Percentiles rank a stretch among this genome's conserved stretches.
phyloP scores from a whole-genome alignment of 2,888 invertebrate genomes.

The Parapristionchus giblindavisi region DNA sequence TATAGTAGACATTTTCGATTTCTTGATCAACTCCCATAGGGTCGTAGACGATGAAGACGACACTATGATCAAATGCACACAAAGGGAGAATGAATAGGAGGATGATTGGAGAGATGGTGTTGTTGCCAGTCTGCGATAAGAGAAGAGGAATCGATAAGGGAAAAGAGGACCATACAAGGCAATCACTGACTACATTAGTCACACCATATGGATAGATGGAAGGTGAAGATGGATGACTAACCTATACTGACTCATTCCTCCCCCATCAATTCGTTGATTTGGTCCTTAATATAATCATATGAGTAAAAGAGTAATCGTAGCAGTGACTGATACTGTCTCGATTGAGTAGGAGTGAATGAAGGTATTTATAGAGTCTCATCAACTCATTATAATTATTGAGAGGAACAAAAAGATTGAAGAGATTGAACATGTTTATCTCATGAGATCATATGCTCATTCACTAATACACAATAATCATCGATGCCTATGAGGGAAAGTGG shows the following conservation, averaged over 20 bases:
- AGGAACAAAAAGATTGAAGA: too few relatives aligned
- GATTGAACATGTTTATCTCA: too few relatives aligned
- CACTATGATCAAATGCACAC: background rate
- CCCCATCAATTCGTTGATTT: too few relatives aligned
- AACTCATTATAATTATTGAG: too few relatives aligned
- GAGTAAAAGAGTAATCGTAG: too few relatives aligned
- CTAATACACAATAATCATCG: background rate
- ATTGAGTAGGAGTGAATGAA: background rate
- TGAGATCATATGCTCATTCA: background rate
- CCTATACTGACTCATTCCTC: too few relatives aligned
- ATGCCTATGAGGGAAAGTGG: background rate
- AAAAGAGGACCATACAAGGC: conserved; percentile 21
- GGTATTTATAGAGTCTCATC: background rate
- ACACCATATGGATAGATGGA: background rate
- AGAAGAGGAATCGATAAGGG: background rate
- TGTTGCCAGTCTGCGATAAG: background rate
- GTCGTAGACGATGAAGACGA: background rate
- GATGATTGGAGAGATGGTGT: background rate
- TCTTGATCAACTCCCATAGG: conserved; percentile 53
- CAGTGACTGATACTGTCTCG: too few relatives aligned
- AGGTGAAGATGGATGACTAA: background rate
- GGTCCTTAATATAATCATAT: too few relatives aligned
- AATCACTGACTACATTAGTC: background rate
- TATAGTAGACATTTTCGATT: conserved; percentile 50
- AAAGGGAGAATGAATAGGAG: conserved; percentile 9